These are phyloP conservation scores for Sinonovacula constricta DNA, from an alignment of 1,140 invertebrate genomes.

Conservation along the genomic window DNA sequence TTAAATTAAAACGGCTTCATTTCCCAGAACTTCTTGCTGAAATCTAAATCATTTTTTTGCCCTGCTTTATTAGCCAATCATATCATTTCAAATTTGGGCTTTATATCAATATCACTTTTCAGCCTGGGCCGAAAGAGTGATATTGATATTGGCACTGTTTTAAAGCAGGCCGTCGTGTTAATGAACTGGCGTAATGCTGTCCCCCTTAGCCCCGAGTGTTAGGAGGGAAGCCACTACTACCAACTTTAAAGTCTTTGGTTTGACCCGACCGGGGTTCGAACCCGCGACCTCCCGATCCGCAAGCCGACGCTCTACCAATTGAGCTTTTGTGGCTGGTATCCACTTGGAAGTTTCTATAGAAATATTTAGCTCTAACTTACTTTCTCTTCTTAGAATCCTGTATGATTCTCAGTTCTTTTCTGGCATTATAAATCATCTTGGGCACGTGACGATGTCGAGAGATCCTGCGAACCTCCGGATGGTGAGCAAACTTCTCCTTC, in stretches of 20 bases:
- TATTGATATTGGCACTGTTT: too few species aligned
- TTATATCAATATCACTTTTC: too few species aligned
- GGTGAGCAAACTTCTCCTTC: conserved; percentile 93
- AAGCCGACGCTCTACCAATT: not conserved
- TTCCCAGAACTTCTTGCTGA: too few species aligned
- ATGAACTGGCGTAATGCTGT: too few species aligned
- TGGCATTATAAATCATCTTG: conserved; percentile 91
- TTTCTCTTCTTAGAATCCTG: conserved; percentile 84
- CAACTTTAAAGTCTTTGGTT: not conserved
- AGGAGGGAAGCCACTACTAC: too few species aligned
- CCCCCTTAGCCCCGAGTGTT: too few species aligned
- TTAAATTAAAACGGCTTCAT: too few species aligned
- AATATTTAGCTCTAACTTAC: conserved; percentile 78
- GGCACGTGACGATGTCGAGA: conserved; percentile 97
- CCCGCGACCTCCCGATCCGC: not conserved
- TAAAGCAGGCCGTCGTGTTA: too few species aligned
- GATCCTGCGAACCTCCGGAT: conserved; percentile 96
- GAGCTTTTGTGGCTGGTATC: not conserved
- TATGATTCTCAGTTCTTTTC: conserved; percentile 85
- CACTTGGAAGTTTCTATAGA: not conserved
- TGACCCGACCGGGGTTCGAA: not conserved
- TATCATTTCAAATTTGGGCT: too few species aligned
- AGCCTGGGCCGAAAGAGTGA: too few species aligned
- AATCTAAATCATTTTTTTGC: too few species aligned
- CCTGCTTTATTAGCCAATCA: too few species aligned